Percentiles rank a stretch among this genome's conserved stretches.
Evolutionary conservation across 2,888 invertebrate species (phyloP).

Genomic region (Maniola hyperantus): DNA sequence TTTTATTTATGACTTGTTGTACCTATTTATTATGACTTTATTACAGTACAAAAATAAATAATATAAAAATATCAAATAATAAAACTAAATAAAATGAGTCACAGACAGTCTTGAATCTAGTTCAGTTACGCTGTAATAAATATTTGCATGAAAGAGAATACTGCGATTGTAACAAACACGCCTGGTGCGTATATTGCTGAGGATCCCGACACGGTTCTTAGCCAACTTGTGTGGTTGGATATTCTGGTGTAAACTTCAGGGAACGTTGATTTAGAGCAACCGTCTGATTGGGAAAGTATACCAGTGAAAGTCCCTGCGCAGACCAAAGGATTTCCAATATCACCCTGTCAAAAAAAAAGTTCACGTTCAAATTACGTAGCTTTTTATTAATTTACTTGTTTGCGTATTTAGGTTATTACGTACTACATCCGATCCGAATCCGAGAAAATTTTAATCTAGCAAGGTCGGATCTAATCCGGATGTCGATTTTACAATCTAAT

Average conservation of each 20-base stretch:
- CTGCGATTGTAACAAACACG: conserved; percentile 44
- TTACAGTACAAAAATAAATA: neutral
- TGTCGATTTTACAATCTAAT: no score
- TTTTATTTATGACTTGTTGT: conserved; percentile 1
- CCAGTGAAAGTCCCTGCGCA: conserved; percentile 56
- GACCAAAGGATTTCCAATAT: conserved; percentile 53
- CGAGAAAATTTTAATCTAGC: no score
- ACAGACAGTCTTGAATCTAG: neutral
- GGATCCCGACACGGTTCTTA: conserved; percentile 49
- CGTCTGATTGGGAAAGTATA: conserved; percentile 48
- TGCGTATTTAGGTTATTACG: no score
- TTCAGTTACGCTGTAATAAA: neutral
- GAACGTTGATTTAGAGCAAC: conserved; percentile 43
- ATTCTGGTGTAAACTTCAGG: conserved; percentile 62
- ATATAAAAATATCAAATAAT: conserved; percentile 8
- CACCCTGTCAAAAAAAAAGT: conserved; percentile 48
- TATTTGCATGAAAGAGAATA: conserved; percentile 43
- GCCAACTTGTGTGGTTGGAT: conserved; percentile 57
- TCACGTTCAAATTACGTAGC: neutral
- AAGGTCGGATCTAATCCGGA: no score
- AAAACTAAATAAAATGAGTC: neutral
- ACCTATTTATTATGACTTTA: no score
- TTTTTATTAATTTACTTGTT: neutral
- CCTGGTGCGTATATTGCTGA: conserved; percentile 49
- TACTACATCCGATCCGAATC: no score